These are phyloP conservation scores for Zygothrica quintamaculata DNA, from an alignment of 2,888 invertebrate species.

Conservation along the genomic window DNA sequence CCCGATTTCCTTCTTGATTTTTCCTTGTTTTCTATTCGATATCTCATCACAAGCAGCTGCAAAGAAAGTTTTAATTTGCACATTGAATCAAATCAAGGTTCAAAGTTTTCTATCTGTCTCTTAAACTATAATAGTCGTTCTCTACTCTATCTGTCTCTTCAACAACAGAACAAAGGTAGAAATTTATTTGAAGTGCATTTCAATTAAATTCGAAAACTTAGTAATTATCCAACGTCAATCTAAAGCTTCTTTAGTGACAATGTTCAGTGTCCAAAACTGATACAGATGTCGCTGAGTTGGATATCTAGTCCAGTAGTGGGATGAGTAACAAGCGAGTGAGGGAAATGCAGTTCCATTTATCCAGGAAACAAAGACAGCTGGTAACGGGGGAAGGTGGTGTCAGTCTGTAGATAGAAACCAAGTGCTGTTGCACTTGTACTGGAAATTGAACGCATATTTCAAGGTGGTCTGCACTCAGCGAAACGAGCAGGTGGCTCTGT, in stretches of 20 bases:
- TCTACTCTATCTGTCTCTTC: neutral
- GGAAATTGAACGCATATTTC: neutral
- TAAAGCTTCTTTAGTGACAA: no score
- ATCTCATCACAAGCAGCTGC: conserved; percentile 17
- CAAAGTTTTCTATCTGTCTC: neutral
- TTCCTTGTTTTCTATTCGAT: neutral
- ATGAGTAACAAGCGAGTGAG: no score
- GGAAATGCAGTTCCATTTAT: no score
- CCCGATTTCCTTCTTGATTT: neutral
- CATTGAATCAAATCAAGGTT: no score
- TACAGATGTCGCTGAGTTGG: no score
- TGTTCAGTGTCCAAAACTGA: no score
- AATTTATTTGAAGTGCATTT: no score
- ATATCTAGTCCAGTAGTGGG: no score
- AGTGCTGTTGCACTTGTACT: neutral
- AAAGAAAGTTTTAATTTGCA: conserved; percentile 7
- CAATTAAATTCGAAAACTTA: no score
- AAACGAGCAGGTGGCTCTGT: conserved; percentile 43
- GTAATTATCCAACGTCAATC: no score
- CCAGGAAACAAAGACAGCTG: no score
- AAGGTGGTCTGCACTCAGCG: conserved; percentile 40
- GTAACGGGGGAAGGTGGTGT: neutral
- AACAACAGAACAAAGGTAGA: no score
- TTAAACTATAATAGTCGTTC: neutral
- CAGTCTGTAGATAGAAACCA: neutral